Evolutionary conservation across 1,140 invertebrate genomes (phyloP).

Genomic region (Oreohelix idahoensis): DNA sequence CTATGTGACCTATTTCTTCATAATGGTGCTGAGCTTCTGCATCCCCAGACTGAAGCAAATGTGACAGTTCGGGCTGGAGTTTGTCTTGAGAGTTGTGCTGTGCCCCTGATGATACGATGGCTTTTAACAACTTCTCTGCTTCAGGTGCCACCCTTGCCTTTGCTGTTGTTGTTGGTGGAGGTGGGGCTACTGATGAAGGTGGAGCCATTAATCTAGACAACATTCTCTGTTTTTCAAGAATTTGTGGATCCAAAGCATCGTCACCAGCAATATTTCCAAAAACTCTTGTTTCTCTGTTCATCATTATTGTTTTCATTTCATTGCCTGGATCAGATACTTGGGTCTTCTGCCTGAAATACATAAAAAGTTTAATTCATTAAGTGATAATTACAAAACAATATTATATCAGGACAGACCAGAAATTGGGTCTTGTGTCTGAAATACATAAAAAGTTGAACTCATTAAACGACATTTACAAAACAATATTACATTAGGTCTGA

Average conservation of each 20-base stretch:
- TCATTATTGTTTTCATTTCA: not conserved
- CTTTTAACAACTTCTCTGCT: slow-evolving; percentile 1
- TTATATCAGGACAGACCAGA: too few species aligned
- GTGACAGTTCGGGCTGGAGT: not conserved
- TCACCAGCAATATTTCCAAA: not conserved
- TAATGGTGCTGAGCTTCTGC: not conserved
- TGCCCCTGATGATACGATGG: not conserved
- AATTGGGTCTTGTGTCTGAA: too few species aligned
- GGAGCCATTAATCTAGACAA: not conserved
- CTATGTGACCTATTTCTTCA: not conserved
- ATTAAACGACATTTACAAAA: too few species aligned
- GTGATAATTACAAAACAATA: too few species aligned
- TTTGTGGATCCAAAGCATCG: not conserved
- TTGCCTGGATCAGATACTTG: not conserved
- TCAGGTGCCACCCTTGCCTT: not conserved
- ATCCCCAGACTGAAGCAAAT: not conserved
- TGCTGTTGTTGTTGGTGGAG: not conserved
- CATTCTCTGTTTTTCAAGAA: not conserved
- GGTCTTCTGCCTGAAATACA: not conserved
- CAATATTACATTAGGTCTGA: too few species aligned
- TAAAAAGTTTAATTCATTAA: not conserved
- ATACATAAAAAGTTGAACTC: too few species aligned
- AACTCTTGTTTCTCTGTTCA: not conserved
- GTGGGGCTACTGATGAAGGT: not conserved
- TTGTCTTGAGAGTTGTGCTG: not conserved